These are phyloP conservation scores for Propsilocerus akamusi DNA, from an alignment of 1,140 invertebrate species.

Conservation along the genomic window DNA sequence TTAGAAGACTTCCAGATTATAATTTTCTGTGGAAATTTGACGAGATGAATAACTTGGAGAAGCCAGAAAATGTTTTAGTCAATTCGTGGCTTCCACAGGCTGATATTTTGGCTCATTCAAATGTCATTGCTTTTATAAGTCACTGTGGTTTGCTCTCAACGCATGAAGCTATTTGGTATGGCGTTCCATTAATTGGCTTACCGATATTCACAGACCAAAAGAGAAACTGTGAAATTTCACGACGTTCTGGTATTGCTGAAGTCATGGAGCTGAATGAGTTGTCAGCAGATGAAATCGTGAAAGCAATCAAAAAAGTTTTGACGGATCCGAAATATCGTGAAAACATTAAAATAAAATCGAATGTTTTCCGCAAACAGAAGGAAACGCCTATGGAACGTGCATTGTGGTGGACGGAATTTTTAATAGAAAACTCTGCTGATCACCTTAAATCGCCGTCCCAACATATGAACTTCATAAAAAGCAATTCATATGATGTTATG, in stretches of 20 bases:
- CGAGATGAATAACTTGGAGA: background rate
- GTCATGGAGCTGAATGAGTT: slow-evolving; percentile 10
- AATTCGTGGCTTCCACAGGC: background rate
- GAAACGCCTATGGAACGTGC: slow-evolving; percentile 24
- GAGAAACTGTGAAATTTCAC: slow-evolving; percentile 10
- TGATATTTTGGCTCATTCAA: slow-evolving; percentile 16
- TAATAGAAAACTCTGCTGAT: too few species aligned
- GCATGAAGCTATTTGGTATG: slow-evolving; percentile 27
- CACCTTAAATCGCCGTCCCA: too few species aligned
- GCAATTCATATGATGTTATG: too few species aligned
- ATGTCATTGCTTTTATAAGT: slow-evolving; percentile 10
- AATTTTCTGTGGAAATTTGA: background rate
- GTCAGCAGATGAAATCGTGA: slow-evolving; percentile 8
- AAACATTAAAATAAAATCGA: slow-evolving; percentile 19
- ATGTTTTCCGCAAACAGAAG: slow-evolving; percentile 29
- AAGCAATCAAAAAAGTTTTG: slow-evolving; percentile 10
- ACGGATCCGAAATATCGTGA: slow-evolving; percentile 15
- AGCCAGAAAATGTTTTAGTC: background rate
- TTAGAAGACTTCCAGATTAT: background rate
- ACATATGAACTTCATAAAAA: too few species aligned
- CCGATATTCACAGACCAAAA: slow-evolving; percentile 28
- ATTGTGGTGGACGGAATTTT: slow-evolving; percentile 28
- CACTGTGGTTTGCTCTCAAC: slow-evolving; percentile 28
- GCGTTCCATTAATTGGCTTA: slow-evolving; percentile 27
- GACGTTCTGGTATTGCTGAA: slow-evolving; percentile 7